Evolutionary conservation across 2,888 invertebrate genomes (phyloP).

Genomic region (Orthonevra nobilis): DNA sequence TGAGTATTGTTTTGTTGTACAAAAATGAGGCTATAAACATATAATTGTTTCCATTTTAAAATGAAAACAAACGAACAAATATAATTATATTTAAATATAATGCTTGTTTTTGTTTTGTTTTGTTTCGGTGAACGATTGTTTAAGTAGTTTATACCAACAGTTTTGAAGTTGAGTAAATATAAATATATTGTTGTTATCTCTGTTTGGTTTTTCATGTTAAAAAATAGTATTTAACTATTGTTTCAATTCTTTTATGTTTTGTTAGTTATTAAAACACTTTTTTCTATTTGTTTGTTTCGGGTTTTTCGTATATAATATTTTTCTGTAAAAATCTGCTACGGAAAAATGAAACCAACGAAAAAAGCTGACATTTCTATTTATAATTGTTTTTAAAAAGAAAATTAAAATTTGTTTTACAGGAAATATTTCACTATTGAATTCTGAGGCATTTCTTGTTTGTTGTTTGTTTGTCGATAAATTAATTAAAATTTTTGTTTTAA

Average conservation of each 20-base stretch:
- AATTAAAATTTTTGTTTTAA: constrained; percentile 34
- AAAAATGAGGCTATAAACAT: constrained; percentile 30
- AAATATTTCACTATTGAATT: constrained; percentile 69
- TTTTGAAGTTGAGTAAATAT: constrained; percentile 69
- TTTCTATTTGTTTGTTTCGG: constrained; percentile 57
- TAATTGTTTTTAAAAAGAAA: constrained; percentile 37
- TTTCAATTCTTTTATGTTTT: constrained; percentile 67
- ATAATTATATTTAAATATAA: constrained; percentile 50
- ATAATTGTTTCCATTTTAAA: constrained; percentile 27
- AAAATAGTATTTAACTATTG: constrained; percentile 68
- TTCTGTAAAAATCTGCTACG: constrained; percentile 70
- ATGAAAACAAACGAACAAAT: constrained; percentile 16
- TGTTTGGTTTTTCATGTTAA: constrained; percentile 50
- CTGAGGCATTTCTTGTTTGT: constrained; percentile 69
- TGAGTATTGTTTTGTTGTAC: constrained; percentile 34
- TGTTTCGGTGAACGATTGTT: constrained; percentile 71
- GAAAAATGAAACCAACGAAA: constrained; percentile 70
- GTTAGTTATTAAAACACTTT: constrained; percentile 62
- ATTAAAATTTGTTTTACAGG: constrained; percentile 57
- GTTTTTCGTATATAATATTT: constrained; percentile 41
- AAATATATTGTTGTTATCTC: constrained; percentile 60
- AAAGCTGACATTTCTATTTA: constrained; percentile 58
- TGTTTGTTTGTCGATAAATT: no score
- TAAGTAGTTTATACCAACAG: constrained; percentile 70
- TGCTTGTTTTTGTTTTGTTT: no score